Evolutionary conservation across 2,888 invertebrate species (phyloP), one percentile per base, ranked within the genome.

Genomic region (Eilema sororculum): DNA sequence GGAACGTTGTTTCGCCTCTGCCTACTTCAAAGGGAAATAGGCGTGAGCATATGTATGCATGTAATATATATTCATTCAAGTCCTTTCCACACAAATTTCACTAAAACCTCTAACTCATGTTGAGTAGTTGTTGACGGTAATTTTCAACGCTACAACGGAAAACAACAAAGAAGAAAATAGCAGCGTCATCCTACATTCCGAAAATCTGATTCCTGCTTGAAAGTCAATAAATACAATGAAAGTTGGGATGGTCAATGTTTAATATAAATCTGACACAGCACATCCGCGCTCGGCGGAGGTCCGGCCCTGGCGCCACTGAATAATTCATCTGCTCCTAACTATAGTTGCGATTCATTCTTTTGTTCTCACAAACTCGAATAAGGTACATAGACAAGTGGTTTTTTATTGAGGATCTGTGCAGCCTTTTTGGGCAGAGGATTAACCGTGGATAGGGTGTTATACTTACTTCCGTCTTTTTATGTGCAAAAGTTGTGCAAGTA

Each of bases 311-410:
- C 71, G 71, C 76, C 80, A 68, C 78, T 90, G 90, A 90, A 90
- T 90, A 78, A 90, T 90, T 90, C 90, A 90, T 89, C 73, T 76
- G 71, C 83, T 81, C 76, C 81, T 82, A 85, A 86, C 84, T 86
- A 86, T 86, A 86, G 81, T 87, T 84, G 81, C 82, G 84, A 87
- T 86, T 89, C 87, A 86, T 88, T 86, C 86, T 88, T 87, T 86
- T 88, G 84, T 88, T 88, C 83, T 80, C 81, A 71, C 80, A 80
- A 52, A 81, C 82, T 86, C 74, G 76, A 77, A 75, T 74, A 68
- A 61, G 59, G 59, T 68, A 73, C 67, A 71, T 71, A 64, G 57
- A 52, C 37, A 63, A 67, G 58, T 22, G 28, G 46, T 71, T 71
- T 70, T 72, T 58, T 57, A 24, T 57, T 20, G 61, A 62, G 33